Evolutionary conservation across 2,113 vertebrate species (phyloP).

Genomic region (Melanotaenia duboulayi): DNA sequence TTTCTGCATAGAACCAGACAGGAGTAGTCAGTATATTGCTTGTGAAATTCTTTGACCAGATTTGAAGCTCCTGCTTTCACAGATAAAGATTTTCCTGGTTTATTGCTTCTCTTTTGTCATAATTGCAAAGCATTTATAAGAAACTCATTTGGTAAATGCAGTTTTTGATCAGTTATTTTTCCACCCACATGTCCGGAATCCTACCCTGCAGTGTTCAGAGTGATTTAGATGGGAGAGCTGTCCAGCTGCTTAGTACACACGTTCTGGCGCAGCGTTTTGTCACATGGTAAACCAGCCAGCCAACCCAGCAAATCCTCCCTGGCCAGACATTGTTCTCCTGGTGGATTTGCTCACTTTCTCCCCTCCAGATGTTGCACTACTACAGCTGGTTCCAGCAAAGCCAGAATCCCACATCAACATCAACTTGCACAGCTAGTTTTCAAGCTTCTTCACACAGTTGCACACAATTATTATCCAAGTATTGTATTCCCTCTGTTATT

Average conservation of each 20-base stretch:
- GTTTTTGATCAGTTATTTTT: neutral
- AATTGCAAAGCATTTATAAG: conserved; percentile 28
- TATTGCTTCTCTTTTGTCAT: conserved; percentile 37
- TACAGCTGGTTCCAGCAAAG: conserved; percentile 20
- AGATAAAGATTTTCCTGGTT: conserved; percentile 26
- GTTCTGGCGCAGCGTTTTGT: conserved; percentile 59
- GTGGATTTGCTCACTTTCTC: conserved; percentile 31
- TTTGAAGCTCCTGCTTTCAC: conserved; percentile 13
- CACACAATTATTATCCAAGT: too few relatives aligned
- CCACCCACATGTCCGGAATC: conserved; percentile 9
- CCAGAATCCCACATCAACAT: conserved; percentile 15
- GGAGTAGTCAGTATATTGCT: conserved; percentile 47
- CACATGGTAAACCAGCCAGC: conserved; percentile 51
- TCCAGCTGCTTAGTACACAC: conserved; percentile 15
- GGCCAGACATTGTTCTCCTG: conserved; percentile 46
- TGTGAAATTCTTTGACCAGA: conserved; percentile 42
- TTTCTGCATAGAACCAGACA: conserved; percentile 21
- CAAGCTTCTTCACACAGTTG: too few relatives aligned
- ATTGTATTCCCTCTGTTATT: too few relatives aligned
- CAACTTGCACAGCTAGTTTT: too few relatives aligned
- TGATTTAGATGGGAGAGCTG: conserved; percentile 49
- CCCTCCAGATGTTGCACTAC: conserved; percentile 28
- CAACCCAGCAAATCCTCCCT: conserved; percentile 55
- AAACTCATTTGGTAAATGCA: conserved; percentile 8
- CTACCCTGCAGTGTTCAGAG: conserved; percentile 27